Conservation (phyloP, 1,140 invertebrate genomes). For the Andricus grossulariae region DNA sequence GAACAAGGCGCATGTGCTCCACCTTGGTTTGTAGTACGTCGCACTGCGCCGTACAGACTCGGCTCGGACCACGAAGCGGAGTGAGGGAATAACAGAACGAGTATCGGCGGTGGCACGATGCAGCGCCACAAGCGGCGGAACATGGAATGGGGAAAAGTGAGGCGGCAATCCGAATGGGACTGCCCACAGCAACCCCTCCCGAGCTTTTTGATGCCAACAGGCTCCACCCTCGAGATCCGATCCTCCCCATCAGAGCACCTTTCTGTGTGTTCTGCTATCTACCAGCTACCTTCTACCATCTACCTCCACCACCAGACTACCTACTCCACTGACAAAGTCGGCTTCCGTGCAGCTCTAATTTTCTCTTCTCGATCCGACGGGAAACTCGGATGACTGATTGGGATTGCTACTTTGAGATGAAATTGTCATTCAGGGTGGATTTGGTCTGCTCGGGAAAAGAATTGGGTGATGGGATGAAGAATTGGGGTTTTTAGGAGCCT, state of each 20-base stretch:
- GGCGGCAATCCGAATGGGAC: conserved; percentile 53
- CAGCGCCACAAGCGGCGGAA: conserved; percentile 59
- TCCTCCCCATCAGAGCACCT: conserved; percentile 44
- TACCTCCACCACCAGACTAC: conserved; percentile 15
- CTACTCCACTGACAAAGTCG: background rate
- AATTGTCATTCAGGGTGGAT: no score
- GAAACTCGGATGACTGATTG: conserved; percentile 25
- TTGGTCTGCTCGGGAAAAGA: no score
- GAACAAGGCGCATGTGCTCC: conserved; percentile 50
- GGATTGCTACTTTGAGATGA: background rate
- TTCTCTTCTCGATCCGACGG: conserved; percentile 23
- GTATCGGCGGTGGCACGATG: conserved; percentile 50
- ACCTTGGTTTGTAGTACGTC: conserved; percentile 31
- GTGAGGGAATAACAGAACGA: conserved; percentile 62
- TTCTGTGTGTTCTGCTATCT: conserved; percentile 43
- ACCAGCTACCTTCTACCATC: conserved; percentile 44
- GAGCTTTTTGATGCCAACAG: conserved; percentile 44
- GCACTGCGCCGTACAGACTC: conserved; percentile 55
- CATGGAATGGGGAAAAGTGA: conserved; percentile 53
- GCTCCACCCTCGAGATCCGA: conserved; percentile 49
- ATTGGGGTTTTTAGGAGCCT: no score
- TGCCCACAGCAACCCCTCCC: conserved; percentile 55
- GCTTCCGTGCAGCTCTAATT: conserved; percentile 22
- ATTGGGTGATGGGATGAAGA: no score
- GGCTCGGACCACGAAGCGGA: conserved; percentile 66